phyloP scores from a whole-genome alignment of 2,113 vertebrate genomes.

The Galemys pyrenaicus region DNA sequence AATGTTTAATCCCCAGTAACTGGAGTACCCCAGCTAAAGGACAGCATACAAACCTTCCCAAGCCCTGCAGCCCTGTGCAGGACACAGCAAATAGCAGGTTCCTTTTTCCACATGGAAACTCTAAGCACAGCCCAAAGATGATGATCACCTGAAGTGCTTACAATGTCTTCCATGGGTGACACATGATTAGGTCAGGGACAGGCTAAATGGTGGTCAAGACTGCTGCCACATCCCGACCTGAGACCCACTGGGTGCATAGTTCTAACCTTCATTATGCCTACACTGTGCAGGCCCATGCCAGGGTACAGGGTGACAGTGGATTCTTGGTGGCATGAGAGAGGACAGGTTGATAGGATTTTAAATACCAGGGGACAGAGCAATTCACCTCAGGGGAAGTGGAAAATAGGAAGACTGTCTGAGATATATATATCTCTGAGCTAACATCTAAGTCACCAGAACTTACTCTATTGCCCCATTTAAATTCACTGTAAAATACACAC shows the following conservation, averaged over 20 bases:
- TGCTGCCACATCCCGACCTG: neutral
- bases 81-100: neutral
- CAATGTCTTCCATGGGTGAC: neutral
- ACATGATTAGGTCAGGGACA: neutral
- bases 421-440: neutral
- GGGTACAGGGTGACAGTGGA: neutral
- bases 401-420: neutral
- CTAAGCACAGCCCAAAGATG: neutral
- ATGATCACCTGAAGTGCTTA: accelerated
- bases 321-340: no score
- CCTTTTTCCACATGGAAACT: neutral
- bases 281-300: neutral
- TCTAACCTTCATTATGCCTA: neutral
- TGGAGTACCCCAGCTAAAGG: neutral
- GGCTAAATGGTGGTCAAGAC: neutral
- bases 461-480: neutral
- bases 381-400: neutral
- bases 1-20: no score
- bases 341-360: neutral
- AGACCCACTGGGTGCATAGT: neutral
- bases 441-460: neutral
- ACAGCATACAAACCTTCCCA: neutral
- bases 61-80: neutral
- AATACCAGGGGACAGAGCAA: neutral
- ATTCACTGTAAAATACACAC: neutral